Evolutionary conservation across 2,888 invertebrate genomes (phyloP).

Genomic region (Tridacna gigas): DNA sequence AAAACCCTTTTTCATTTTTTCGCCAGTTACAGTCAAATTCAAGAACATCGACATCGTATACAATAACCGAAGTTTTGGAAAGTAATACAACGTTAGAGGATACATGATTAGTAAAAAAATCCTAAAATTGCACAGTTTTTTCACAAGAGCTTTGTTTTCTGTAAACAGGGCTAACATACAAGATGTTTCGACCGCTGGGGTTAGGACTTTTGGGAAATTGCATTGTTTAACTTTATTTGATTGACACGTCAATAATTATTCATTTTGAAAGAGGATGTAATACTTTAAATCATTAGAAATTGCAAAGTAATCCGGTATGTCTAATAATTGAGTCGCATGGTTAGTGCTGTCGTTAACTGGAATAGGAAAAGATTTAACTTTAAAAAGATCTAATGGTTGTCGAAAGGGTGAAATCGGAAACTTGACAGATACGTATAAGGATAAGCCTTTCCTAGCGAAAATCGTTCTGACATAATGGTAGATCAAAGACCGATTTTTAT

Average conservation of each 20-base stretch:
- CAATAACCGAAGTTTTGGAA: slow-evolving; percentile 10
- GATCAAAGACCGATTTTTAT: slow-evolving; percentile 11
- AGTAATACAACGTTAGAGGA: not conserved
- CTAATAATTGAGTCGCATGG: slow-evolving; percentile 40
- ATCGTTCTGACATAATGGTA: slow-evolving; percentile 25
- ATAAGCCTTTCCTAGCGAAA: slow-evolving; percentile 34
- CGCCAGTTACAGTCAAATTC: slow-evolving; percentile 32
- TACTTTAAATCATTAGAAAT: slow-evolving; percentile 16
- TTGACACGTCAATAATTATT: slow-evolving; percentile 6
- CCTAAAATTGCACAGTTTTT: slow-evolving; percentile 31
- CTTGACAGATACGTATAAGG: slow-evolving; percentile 37
- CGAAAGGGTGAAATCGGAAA: slow-evolving; percentile 35
- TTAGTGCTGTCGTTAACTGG: slow-evolving; percentile 32
- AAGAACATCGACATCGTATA: slow-evolving; percentile 27
- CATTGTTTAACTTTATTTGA: not conserved
- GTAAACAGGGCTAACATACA: slow-evolving; percentile 31
- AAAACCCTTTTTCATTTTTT: slow-evolving; percentile 28
- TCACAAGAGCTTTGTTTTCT: slow-evolving; percentile 25
- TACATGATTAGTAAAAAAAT: slow-evolving; percentile 24
- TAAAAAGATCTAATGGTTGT: slow-evolving; percentile 24
- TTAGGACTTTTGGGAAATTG: slow-evolving; percentile 10
- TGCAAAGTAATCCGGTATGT: slow-evolving; percentile 20
- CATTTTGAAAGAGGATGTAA: not conserved
- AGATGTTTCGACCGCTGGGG: not conserved
- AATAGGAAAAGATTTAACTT: slow-evolving; percentile 29